Conservation (phyloP, 2,113 vertebrate genomes). For the Phodopus roborovskii region DNA sequence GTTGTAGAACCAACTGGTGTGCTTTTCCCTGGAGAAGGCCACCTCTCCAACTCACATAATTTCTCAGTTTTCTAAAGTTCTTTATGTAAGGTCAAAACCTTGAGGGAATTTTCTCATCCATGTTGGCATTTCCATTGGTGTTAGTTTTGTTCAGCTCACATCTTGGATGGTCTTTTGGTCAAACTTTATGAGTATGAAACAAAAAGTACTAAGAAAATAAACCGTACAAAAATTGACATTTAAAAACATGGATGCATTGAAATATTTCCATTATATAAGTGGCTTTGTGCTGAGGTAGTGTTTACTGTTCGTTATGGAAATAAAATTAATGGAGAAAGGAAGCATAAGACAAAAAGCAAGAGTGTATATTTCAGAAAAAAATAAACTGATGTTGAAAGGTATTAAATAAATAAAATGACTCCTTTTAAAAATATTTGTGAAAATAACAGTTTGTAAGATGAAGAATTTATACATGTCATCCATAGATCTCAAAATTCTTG, state of each 20-base stretch:
- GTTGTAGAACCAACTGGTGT: not conserved
- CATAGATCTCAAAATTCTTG: not conserved
- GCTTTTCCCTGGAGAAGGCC: not conserved
- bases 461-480: not conserved
- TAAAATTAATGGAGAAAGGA: not conserved
- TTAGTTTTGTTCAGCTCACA: not conserved
- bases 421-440: not conserved
- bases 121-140: not conserved
- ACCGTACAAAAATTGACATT: constrained; percentile 4
- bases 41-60: not conserved
- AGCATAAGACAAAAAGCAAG: not conserved
- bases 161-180: not conserved
- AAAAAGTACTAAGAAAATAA: not conserved
- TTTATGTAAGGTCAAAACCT: not conserved
- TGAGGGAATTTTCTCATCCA: not conserved
- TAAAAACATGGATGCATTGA: constrained; percentile 27
- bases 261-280: constrained; percentile 10
- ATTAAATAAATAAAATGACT: not conserved
- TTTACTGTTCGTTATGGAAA: constrained; percentile 13
- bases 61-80: not conserved
- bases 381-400: not conserved
- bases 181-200: not conserved
- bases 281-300: not conserved
- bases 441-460: not conserved
- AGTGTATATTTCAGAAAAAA: not conserved